Evolutionary conservation across 1,140 invertebrate species (phyloP).

Genomic region (Leptinotarsa lineolata): DNA sequence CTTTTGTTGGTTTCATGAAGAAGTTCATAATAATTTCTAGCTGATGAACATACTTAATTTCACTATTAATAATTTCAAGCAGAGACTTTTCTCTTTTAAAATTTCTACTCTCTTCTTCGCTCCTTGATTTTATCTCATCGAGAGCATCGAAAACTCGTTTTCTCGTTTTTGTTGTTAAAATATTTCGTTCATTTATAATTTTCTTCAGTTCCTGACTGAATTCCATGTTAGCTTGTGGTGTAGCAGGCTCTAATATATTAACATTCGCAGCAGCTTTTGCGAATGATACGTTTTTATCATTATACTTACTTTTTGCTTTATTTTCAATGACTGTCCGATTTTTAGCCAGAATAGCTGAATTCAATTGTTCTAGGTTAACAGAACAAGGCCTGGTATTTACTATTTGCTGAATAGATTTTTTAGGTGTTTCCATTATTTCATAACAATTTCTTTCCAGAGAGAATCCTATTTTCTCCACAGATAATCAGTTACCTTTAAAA

Average conservation of each 20-base stretch:
- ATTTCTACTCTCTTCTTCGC: slow-evolving; percentile 56
- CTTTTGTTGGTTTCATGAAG: slow-evolving; percentile 69
- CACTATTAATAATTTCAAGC: slow-evolving; percentile 73
- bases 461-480: no score
- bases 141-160: slow-evolving; percentile 62
- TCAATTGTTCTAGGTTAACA: slow-evolving; percentile 16
- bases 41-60: slow-evolving; percentile 71
- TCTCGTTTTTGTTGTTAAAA: slow-evolving; percentile 65
- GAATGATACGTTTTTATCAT: neutral
- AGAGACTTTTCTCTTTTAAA: slow-evolving; percentile 62
- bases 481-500: no score
- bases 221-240: slow-evolving; percentile 58
- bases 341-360: neutral
- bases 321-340: neutral
- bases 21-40: slow-evolving; percentile 70
- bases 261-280: neutral
- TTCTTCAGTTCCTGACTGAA: slow-evolving; percentile 65
- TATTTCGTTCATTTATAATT: slow-evolving; percentile 65
- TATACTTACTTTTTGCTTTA: neutral
- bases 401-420: neutral
- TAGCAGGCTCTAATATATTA: slow-evolving; percentile 34
- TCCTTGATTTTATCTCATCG: slow-evolving; percentile 58
- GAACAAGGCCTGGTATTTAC: slow-evolving; percentile 2
- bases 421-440: neutral
- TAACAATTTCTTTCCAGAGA: no score